Conservation (phyloP, 2,888 invertebrate species). For the Choreutis nemorana region DNA sequence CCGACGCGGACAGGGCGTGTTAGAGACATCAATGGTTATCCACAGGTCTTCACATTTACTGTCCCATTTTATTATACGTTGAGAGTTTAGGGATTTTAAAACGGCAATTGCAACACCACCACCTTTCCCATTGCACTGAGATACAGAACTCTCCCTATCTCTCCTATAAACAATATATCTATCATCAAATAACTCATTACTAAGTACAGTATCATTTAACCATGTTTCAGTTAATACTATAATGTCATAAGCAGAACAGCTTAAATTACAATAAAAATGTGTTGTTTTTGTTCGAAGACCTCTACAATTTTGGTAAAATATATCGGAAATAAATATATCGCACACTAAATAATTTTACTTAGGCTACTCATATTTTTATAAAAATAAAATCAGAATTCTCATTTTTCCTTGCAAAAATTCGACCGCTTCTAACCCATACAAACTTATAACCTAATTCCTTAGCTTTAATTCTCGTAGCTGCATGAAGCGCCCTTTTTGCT, state of each 20-base stretch:
- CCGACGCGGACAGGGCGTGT: not conserved
- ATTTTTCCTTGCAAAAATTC: conserved; percentile 4
- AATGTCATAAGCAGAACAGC: conserved; percentile 7
- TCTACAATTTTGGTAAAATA: conserved; percentile 11
- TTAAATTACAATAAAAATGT: conserved; percentile 6
- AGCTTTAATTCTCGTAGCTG: conserved; percentile 2
- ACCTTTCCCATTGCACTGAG: not conserved
- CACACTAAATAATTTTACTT: not conserved
- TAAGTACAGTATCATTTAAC: conserved; percentile 7
- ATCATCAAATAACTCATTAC: conserved; percentile 7
- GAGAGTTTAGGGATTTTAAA: not conserved
- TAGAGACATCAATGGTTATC: not conserved
- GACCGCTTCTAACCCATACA: conserved; percentile 5
- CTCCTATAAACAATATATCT: conserved; percentile 3
- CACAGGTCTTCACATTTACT: not conserved
- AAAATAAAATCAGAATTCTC: not conserved
- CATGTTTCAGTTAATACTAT: conserved; percentile 11
- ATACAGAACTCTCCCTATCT: conserved; percentile 1
- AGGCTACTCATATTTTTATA: not conserved
- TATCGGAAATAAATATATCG: conserved; percentile 1
- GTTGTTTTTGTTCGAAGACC: conserved; percentile 9
- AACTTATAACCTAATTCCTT: conserved; percentile 2
- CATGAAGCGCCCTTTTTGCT: conserved; percentile 4
- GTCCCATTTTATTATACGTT: not conserved
- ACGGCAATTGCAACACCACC: not conserved